Evolutionary conservation across 2,888 invertebrate species (phyloP).

Genomic region (Drymonia ruficornis): DNA sequence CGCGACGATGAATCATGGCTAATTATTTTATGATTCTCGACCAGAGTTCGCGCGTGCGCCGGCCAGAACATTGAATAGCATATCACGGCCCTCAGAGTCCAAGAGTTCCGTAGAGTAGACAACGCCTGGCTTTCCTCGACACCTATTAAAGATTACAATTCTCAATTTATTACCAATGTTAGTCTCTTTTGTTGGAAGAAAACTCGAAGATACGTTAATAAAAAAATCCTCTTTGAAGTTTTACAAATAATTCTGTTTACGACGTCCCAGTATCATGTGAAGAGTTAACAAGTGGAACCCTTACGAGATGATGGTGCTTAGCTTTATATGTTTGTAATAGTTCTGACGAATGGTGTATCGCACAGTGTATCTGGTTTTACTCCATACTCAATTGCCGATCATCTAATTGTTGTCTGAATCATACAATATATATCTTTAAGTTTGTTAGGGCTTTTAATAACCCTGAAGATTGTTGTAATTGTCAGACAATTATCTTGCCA

Average conservation of each 20-base stretch:
- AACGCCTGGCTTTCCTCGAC: constrained; percentile 51
- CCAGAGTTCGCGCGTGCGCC: constrained; percentile 36
- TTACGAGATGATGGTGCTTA: constrained; percentile 25
- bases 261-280: constrained; percentile 52
- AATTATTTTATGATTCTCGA: constrained; percentile 75
- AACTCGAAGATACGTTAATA: constrained; percentile 60
- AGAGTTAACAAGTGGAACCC: constrained; percentile 48
- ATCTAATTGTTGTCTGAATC: constrained; percentile 20
- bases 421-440: not conserved
- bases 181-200: constrained; percentile 65
- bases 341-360: constrained; percentile 18
- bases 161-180: constrained; percentile 69
- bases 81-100: constrained; percentile 23
- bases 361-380: constrained; percentile 23
- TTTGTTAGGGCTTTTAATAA: not conserved
- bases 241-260: constrained; percentile 70
- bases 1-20: constrained; percentile 73
- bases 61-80: constrained; percentile 57
- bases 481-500: not conserved
- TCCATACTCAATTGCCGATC: constrained; percentile 20
- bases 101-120: constrained; percentile 7
- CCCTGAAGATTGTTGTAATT: not conserved
- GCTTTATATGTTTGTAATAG: constrained; percentile 13
- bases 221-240: constrained; percentile 71
- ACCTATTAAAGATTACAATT: constrained; percentile 63